These are phyloP conservation scores for rat (Rattus norvegicus) DNA, from an alignment of 2,113 vertebrate genomes.

Conservation along the genomic window DNA sequence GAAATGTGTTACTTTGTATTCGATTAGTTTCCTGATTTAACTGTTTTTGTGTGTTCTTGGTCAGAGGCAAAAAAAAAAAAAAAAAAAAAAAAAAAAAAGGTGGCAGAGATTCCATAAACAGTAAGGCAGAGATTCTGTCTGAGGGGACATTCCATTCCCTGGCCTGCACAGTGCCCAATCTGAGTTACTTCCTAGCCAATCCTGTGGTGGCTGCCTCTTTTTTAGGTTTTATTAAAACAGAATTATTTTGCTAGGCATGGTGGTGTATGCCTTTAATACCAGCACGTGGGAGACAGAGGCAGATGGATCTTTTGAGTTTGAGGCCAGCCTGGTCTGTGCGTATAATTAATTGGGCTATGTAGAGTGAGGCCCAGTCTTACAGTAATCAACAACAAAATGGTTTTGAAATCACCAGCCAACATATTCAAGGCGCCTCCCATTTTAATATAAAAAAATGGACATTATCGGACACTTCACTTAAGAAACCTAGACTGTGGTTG, in stretches of 20 bases:
- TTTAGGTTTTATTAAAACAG: background rate
- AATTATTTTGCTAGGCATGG: background rate
- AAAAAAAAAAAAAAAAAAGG: too few species aligned
- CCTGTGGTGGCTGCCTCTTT: background rate
- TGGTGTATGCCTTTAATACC: background rate
- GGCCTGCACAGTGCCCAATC: background rate
- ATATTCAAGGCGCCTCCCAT: background rate
- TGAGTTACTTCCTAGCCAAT: background rate
- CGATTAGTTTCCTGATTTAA: background rate
- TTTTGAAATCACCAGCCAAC: background rate
- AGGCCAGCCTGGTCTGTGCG: background rate
- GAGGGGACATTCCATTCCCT: background rate
- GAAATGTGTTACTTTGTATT: background rate
- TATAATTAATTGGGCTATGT: background rate
- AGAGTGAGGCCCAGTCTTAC: background rate
- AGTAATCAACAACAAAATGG: background rate
- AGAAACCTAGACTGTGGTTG: background rate
- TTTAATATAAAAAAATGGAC: background rate
- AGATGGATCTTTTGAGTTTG: background rate
- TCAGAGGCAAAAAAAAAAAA: background rate
- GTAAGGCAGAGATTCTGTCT: background rate
- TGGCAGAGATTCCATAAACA: too few species aligned
- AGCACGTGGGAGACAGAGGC: background rate
- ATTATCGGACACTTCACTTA: background rate
- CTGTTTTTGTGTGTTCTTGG: conserved; percentile 7